Conservation (phyloP, 2,113 vertebrate species). For the Lagopus leucura region DNA sequence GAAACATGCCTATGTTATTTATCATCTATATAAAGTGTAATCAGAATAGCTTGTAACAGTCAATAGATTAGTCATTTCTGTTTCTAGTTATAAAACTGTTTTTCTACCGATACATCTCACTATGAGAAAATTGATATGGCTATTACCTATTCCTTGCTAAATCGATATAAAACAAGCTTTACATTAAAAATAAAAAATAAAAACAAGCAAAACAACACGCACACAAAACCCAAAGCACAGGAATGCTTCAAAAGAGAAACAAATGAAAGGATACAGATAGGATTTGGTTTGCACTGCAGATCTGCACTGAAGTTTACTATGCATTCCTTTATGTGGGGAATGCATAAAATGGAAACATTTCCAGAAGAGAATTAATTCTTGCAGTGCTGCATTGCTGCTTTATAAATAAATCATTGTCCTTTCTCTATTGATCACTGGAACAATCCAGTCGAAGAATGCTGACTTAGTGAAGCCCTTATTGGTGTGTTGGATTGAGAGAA, state of each 20-base stretch:
- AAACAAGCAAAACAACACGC: not conserved
- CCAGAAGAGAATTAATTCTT: constrained; percentile 36
- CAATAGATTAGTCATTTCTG: constrained; percentile 26
- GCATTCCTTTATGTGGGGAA: constrained; percentile 1
- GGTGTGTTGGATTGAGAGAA: constrained; percentile 5
- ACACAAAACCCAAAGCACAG: not conserved
- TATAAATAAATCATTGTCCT: constrained; percentile 71
- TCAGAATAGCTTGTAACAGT: not conserved
- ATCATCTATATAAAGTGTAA: not conserved
- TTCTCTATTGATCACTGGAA: constrained; percentile 63
- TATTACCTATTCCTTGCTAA: constrained; percentile 50
- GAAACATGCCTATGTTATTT: not conserved
- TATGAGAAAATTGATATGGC: constrained; percentile 41
- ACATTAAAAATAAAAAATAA: not conserved
- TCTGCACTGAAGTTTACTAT: not conserved
- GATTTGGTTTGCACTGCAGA: not conserved
- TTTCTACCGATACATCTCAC: constrained; percentile 7
- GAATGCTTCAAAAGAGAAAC: not conserved
- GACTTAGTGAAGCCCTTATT: constrained; percentile 49
- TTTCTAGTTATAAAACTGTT: constrained; percentile 39
- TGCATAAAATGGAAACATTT: constrained; percentile 26
- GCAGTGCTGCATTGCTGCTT: constrained; percentile 65
- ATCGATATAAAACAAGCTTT: constrained; percentile 31
- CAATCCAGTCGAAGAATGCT: constrained; percentile 55
- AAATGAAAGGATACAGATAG: not conserved